Percentiles rank a stretch among this genome's conserved stretches.
These are phyloP conservation scores for Drosophila lutescens DNA, from an alignment of 2,888 invertebrate species.

Conservation along the genomic window DNA sequence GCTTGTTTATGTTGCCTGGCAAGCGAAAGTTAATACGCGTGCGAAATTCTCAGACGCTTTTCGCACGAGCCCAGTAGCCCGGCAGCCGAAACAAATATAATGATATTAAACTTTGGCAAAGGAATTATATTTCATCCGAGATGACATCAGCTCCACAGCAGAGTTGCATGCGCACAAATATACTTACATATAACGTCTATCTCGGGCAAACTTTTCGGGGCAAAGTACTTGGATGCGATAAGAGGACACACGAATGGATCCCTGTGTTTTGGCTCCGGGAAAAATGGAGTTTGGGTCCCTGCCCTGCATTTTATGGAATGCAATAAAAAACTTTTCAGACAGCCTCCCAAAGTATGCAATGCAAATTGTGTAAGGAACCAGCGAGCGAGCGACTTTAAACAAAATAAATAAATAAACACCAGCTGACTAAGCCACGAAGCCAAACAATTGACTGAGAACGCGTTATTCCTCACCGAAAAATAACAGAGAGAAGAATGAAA, in stretches of 20 bases:
- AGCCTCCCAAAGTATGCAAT: slow-evolving; percentile 55
- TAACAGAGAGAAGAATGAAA: slow-evolving; percentile 29
- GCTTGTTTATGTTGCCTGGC: slow-evolving; percentile 66
- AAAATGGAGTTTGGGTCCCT: neutral
- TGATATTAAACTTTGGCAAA: slow-evolving; percentile 60
- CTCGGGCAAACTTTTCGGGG: slow-evolving; percentile 59
- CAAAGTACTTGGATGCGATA: slow-evolving; percentile 57
- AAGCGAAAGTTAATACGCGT: slow-evolving; percentile 75
- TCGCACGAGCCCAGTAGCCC: slow-evolving; percentile 29
- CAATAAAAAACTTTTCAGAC: slow-evolving; percentile 79
- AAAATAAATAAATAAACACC: slow-evolving; percentile 31
- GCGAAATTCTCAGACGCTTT: slow-evolving; percentile 62
- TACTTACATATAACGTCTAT: slow-evolving; percentile 26
- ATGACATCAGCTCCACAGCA: slow-evolving; percentile 68
- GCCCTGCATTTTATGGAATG: slow-evolving; percentile 66
- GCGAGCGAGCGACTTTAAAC: slow-evolving; percentile 49
- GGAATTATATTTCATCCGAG: slow-evolving; percentile 71
- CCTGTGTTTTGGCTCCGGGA: slow-evolving; percentile 2
- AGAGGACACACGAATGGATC: slow-evolving; percentile 41
- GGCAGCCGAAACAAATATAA: slow-evolving; percentile 33
- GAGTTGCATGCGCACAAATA: slow-evolving; percentile 49
- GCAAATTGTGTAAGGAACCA: slow-evolving; percentile 66
- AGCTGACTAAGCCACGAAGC: slow-evolving; percentile 35
- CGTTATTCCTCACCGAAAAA: slow-evolving; percentile 25
- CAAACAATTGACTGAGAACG: slow-evolving; percentile 63